Evolutionary conservation across 2,113 vertebrate species (phyloP), one percentile per base, ranked within the genome.

Genomic region (Cranoglanis bouderius): DNA sequence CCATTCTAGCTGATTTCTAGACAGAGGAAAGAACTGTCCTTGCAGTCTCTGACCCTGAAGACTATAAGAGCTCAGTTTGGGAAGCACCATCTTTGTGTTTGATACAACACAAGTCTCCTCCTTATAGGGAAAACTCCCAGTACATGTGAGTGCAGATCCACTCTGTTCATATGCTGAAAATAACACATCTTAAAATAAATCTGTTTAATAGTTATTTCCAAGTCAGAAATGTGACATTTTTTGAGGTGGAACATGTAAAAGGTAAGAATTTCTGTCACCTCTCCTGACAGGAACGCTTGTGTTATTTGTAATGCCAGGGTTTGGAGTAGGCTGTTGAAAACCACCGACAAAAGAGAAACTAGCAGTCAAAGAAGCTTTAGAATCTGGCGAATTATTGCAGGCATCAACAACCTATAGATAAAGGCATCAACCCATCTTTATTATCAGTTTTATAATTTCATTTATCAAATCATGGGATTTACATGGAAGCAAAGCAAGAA

Each of bases 1-100:
- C 92, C 94, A 94, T 90, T 95, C 90, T 24, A 97, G 87, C 43
- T 95, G 94, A 12, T 87, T 89, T 53, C 89, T 94, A 72, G 90
- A 92, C 13, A 94, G 88, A 32, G 93, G 92, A 38, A 83, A 89
- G 89, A 90, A 96, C 89, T 95, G 94, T 29, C 93, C 92, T 55
- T 67, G 85, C 43, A 96, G 53, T 82, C 89, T 91, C 74, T 92
- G 87, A 12, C 95, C 95, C 55, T 89, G 88, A 51, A 95, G 89
- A 57, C 85, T 92, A 49, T 93, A 88, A 14, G 51, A 61, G 13
- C 46, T 81, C 61, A 53, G 63, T 35, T 84, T 82, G 19, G 90
- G 84, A 75, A 82, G 88, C 70, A 86, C 2, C 43, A 90, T 70
- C 26, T 83, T 86, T 83, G n/a, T 12, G 63, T 13, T 18, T 43